These are phyloP conservation scores for Corydoras maculifer DNA, from an alignment of 2,113 vertebrate species.

Conservation along the genomic window DNA sequence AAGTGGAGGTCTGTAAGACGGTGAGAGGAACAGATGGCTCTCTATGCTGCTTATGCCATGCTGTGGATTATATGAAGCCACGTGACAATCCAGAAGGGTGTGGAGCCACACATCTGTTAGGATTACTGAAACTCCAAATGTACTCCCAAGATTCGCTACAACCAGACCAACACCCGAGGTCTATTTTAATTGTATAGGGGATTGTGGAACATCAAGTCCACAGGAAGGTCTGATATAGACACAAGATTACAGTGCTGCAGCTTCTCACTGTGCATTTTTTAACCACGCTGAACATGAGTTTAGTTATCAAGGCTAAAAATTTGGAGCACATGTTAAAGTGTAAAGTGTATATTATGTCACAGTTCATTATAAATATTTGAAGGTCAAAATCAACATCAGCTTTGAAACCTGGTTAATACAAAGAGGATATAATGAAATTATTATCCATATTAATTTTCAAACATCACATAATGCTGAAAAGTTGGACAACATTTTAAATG, in stretches of 20 bases:
- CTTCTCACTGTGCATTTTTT: slow-evolving; percentile 35
- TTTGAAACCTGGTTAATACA: too few relatives aligned
- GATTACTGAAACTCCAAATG: slow-evolving; percentile 23
- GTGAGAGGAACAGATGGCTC: slow-evolving; percentile 48
- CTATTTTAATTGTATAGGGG: slow-evolving; percentile 4
- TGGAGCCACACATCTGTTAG: slow-evolving; percentile 33
- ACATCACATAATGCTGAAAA: too few relatives aligned
- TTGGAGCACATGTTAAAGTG: slow-evolving; percentile 1
- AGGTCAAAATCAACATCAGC: too few relatives aligned
- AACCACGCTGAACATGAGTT: slow-evolving; percentile 17
- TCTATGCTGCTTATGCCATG: slow-evolving; percentile 29
- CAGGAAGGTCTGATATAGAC: background rate
- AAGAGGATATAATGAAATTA: too few relatives aligned
- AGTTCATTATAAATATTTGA: too few relatives aligned
- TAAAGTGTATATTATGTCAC: background rate
- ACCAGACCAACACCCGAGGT: background rate
- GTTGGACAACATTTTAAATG: too few relatives aligned
- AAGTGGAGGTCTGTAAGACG: slow-evolving; percentile 37
- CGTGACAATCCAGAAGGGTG: slow-evolving; percentile 28
- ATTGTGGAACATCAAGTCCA: background rate
- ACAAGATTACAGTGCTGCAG: slow-evolving; percentile 27
- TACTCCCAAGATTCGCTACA: slow-evolving; percentile 17
- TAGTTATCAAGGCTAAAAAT: slow-evolving; percentile 23
- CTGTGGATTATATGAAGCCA: slow-evolving; percentile 43
- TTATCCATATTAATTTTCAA: too few relatives aligned